Evolutionary conservation across 2,888 invertebrate genomes (phyloP).

Genomic region (Eurytoma californica): DNA sequence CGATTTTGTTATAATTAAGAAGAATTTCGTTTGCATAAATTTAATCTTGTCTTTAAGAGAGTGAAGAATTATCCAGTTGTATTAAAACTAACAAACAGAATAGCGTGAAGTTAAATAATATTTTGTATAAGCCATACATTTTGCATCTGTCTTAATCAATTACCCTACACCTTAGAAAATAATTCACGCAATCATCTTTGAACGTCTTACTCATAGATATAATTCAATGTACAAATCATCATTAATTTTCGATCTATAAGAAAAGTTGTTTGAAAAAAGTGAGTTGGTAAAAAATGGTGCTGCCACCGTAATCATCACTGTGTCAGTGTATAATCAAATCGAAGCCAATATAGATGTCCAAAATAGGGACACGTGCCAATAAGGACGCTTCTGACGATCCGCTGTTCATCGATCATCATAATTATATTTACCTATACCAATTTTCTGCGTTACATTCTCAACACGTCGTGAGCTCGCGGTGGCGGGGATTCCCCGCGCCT

Average conservation of each 20-base stretch:
- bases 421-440: constrained; percentile 3
- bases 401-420: not conserved
- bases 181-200: too few relatives aligned
- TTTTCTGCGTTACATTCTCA: constrained; percentile 29
- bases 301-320: not conserved
- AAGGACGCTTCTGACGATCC: not conserved
- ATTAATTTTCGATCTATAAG: not conserved
- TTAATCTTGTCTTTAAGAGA: not conserved
- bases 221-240: not conserved
- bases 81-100: not conserved
- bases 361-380: not conserved
- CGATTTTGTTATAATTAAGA: not conserved
- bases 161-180: too few relatives aligned
- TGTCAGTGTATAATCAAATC: not conserved
- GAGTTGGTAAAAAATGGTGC: not conserved
- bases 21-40: not conserved
- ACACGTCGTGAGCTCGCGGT: not conserved
- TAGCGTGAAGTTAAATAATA: not conserved
- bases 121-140: not conserved
- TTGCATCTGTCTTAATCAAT: too few relatives aligned
- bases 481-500: constrained; percentile 19
- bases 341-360: not conserved
- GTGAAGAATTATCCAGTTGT: not conserved
- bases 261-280: not conserved
- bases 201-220: too few relatives aligned